These are phyloP conservation scores for Mnemiopsis leidyi DNA, from an alignment of 37 sponge, comb jelly and placozoan genomes.

Conservation along the genomic window DNA sequence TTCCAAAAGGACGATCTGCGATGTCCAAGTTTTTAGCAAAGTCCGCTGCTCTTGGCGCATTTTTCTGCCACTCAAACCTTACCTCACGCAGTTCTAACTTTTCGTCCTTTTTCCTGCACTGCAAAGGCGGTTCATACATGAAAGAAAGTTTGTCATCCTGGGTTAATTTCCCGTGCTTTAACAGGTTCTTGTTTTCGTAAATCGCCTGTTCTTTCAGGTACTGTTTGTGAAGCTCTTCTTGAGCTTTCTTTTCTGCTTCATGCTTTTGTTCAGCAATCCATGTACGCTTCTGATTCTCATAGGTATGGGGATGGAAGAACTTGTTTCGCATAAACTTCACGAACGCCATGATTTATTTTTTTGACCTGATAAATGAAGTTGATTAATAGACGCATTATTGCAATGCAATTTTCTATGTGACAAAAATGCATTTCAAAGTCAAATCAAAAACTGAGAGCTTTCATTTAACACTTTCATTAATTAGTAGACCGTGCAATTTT, in stretches of 20 bases:
- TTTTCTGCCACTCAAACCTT: slow-evolving; percentile 91
- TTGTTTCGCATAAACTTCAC: slow-evolving; percentile 74
- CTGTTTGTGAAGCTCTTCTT: slow-evolving; percentile 77
- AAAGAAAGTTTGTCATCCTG: slow-evolving; percentile 78
- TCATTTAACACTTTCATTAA: no score
- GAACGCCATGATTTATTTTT: slow-evolving; percentile 45
- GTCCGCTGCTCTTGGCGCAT: slow-evolving; percentile 67
- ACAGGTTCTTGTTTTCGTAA: slow-evolving; percentile 68
- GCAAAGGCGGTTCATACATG: slow-evolving; percentile 94
- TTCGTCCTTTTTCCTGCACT: slow-evolving; percentile 68
- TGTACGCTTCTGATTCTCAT: slow-evolving; percentile 77
- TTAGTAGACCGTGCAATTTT: no score
- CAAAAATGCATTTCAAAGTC: no score
- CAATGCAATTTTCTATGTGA: no score
- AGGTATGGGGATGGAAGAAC: slow-evolving; percentile 86
- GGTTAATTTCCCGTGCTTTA: slow-evolving; percentile 35
- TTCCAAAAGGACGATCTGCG: slow-evolving; percentile 70
- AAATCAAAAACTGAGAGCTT: no score
- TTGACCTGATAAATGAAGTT: background rate
- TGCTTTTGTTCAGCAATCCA: slow-evolving; percentile 85
- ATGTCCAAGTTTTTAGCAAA: slow-evolving; percentile 65
- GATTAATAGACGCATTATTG: no score
- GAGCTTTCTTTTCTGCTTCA: slow-evolving; percentile 78
- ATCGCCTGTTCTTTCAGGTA: slow-evolving; percentile 89
- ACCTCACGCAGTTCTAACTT: slow-evolving; percentile 66